A percentile compares a stretch with the other conserved stretches of the same genome.
Conservation (phyloP, 1,140 invertebrate genomes). For the Zaprionus davidi region DNA sequence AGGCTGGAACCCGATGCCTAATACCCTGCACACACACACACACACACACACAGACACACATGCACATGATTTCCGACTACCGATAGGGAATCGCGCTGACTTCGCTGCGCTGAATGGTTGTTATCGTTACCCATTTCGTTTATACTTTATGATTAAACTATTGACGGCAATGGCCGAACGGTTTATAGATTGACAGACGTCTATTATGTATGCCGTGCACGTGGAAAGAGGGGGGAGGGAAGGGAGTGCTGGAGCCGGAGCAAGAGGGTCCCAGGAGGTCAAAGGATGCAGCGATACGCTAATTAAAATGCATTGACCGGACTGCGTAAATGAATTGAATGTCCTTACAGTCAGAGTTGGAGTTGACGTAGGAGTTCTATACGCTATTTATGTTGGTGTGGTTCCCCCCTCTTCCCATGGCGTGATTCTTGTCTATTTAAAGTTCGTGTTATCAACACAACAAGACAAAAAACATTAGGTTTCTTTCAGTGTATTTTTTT, state of each 20-base stretch:
- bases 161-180: slow-evolving; percentile 51
- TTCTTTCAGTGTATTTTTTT: slow-evolving; percentile 35
- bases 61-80: slow-evolving; percentile 14
- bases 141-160: slow-evolving; percentile 80
- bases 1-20: slow-evolving; percentile 3
- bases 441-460: slow-evolving; percentile 18
- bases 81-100: slow-evolving; percentile 2
- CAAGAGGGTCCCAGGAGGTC: slow-evolving; percentile 29
- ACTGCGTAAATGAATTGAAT: slow-evolving; percentile 46
- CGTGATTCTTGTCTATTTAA: slow-evolving; percentile 31
- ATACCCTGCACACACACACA: slow-evolving; percentile 8
- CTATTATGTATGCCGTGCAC: slow-evolving; percentile 61
- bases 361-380: neutral
- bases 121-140: slow-evolving; percentile 67
- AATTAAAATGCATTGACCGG: slow-evolving; percentile 66
- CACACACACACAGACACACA: neutral
- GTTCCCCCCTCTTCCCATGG: neutral
- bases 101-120: slow-evolving; percentile 57
- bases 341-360: neutral
- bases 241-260: neutral
- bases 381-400: neutral
- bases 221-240: neutral
- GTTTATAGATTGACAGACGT: slow-evolving; percentile 54
- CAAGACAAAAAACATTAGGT: slow-evolving; percentile 9
- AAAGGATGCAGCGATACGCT: slow-evolving; percentile 62